Base-by-base conservation (phyloP, 2,888 invertebrate genomes). In the Synergus umbraculus region DNA sequence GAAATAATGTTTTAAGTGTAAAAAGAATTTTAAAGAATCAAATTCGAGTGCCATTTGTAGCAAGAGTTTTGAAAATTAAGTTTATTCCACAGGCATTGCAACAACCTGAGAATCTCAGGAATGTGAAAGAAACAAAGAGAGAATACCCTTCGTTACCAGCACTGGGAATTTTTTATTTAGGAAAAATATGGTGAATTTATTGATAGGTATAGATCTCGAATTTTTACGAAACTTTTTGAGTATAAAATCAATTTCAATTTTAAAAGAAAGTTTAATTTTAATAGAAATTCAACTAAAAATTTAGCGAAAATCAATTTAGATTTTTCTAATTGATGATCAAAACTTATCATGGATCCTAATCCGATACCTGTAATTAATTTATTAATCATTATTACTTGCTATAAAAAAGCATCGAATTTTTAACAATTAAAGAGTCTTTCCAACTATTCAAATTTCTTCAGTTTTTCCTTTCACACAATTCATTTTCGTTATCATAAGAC, bases 31-130 rank as follows among this genome's bases (percentile, higher is more conserved):
- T 4, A 7, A 69, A 54, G 22, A 22, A 60, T 43, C 43, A 60
- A 60, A 18, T 78, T 69, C 60, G 49, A 54, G 78, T 73, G 58
- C 44, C 15, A 78, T 41, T 73, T 73, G 46, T 22, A 49, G 49
- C 22, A 54, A 73, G 15, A 73, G 78, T 85, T 65, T 83, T 78
- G 80, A 88, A 84, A 86, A 89, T 84, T 87, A 82, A 90, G 90
- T 90, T 90, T 90, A 90, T 90, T 90, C 88, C 90, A 89, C 90
- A 90, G 90, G 90, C 89, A 87, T 87, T 87, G 84, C 88, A 78
- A 87, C 90, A 89, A 89, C 88, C 87, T 89, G 87, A 90, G 87
- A 87, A 86, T 87, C 86, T 87, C 87, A 88, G 85, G 86, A 86
- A 88, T 83, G 86, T 88, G 85, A 88, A 85, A 86, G 87, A 89